Base-by-base conservation (phyloP, 1,140 invertebrate genomes). In the Copidosoma floridanum region DNA sequence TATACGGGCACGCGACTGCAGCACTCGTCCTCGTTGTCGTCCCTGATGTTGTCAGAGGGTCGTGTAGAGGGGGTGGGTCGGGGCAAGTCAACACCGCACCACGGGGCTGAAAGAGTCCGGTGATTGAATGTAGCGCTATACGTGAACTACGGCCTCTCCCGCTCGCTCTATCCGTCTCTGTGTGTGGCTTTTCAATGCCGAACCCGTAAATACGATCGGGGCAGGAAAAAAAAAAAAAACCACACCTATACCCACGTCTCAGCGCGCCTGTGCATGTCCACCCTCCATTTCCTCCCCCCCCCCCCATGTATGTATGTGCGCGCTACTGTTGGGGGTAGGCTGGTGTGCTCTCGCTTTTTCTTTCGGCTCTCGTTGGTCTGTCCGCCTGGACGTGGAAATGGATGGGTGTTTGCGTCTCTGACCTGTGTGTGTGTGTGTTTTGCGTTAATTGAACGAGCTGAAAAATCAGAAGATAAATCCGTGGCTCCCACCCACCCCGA, bases 101-200 rank as follows among this genome's bases (percentile, higher is more conserved):
- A 1, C 24, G 3, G 8, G 8, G 32, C n/a, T 55, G 44, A 55
- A 61, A 61, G 46, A 50, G 37, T 16, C 52, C 18, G n/a, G 52
- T 61, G 59, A 61, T 61, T 61, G 59, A 61, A 61, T 55, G 46
- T n/a, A n/a, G n/a, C 52, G 27, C 43, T 12, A 10, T 5, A 20
- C 43, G 29, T 29, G 50, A 57, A 41, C 56, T 57, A 18, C 26
- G 7, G 18, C 12, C 53, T 37, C 23, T 29, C 14, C 21, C 18
- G 24, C 46, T 40, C 29, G 12, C 29, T 6, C 29, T 32, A 12
- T 32, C 21, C 10, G 37, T 27, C 29, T 6, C 29, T 32, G 29
- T 32, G 32, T 12, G 37, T 27, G 48, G 38, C 47, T 43, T 58
- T 58, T 51, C 56, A 43, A 58, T 58, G 35, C 47, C 23, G 38